Conservation (phyloP, 2,888 invertebrate genomes). For the Calephelis perditalis region DNA sequence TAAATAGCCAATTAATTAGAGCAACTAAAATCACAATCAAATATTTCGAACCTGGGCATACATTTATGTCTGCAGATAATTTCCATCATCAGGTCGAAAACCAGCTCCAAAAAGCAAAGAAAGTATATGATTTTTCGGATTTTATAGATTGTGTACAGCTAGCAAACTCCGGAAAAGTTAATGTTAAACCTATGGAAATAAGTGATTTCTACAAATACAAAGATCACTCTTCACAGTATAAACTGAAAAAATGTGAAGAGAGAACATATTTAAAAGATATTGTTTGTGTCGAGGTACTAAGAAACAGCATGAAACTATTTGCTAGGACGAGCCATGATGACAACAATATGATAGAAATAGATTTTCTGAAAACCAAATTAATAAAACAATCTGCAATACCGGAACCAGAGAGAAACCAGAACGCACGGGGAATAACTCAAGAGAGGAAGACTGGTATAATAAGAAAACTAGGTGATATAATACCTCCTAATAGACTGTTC, state of each 20-base stretch:
- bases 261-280: neutral
- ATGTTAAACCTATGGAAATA: neutral
- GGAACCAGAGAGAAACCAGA: neutral
- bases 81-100: neutral
- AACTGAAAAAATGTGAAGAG: neutral
- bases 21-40: neutral
- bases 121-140: neutral
- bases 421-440: neutral
- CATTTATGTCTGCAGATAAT: neutral
- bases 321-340: neutral
- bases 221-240: neutral
- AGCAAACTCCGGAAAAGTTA: neutral
- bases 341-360: constrained; percentile 1
- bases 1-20: neutral
- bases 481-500: neutral
- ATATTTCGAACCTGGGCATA: neutral
- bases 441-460: neutral
- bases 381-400: constrained; percentile 1
- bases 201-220: neutral
- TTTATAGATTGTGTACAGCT: neutral
- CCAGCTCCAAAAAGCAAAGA: neutral
- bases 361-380: neutral
- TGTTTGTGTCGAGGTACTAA: neutral
- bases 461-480: neutral
- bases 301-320: neutral